Evolutionary conservation across 2,113 vertebrate species (phyloP), one percentile per base, ranked within the genome.

Genomic region (Burhinus bistriatus): DNA sequence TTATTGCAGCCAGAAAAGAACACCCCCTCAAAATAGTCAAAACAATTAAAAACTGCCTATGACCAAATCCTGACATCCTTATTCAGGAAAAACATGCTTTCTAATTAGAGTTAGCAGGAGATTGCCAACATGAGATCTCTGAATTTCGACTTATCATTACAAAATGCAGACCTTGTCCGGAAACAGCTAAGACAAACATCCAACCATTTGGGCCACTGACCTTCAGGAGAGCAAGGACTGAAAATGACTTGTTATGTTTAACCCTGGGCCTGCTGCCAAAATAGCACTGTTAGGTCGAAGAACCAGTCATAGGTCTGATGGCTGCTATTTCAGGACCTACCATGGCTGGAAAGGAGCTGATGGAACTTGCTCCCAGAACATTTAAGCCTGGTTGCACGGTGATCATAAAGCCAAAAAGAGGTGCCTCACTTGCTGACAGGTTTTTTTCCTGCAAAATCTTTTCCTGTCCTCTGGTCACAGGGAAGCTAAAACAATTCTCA

Each of bases 191-290:
- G 94, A 91, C 96, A 97, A 97, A 97, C 94, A 96, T 91, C 83
- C 95, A 93, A 55, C 90, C 92, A 72, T 91, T 87, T 96, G 97
- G 95, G 95, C 95, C 93, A 91, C 91, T 96, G 97, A 97, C 95
- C 94, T 97, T 95, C 95, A 77, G 72, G 87, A 93, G 40, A 84
- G 95, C 87, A 73, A 95, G 93, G 93, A 96, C 90, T 95, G 94
- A 95, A 95, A 96, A 95, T 62, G 10, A 85, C 84, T 95, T 95
- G 97, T 97, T 95, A 95, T 87, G 96, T 97, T 97, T 95, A 97
- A 95, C 93, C 94, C 93, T 85, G 89, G 96, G 97, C 95, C 95
- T 91, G 84, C 89, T 80, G 95, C 96, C 97, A 97, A 95, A 97
- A 95, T 90, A 96, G 66, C 87, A 62, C 75, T 80, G 93, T 87